A percentile compares a stretch with the other conserved stretches of the same genome.
Evolutionary conservation across 2,113 vertebrate species (phyloP).

Genomic region (Nematolebias whitei): DNA sequence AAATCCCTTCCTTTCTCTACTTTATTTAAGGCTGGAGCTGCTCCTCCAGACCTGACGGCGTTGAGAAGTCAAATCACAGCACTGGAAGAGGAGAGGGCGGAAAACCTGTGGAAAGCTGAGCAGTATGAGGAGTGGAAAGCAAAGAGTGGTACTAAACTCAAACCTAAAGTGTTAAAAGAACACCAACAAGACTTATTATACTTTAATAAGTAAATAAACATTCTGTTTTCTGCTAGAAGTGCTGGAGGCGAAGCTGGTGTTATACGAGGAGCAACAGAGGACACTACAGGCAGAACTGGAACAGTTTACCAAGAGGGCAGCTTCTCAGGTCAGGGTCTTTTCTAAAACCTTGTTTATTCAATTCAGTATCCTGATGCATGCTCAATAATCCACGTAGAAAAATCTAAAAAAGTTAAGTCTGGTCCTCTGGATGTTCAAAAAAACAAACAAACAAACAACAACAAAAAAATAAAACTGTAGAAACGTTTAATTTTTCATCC

Average conservation of each 20-base stretch:
- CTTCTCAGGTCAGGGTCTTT: slow-evolving; percentile 84
- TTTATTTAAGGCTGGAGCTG: slow-evolving; percentile 71
- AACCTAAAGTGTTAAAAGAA: background rate
- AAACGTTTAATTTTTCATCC: no score
- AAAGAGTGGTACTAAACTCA: slow-evolving; percentile 81
- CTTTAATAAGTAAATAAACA: background rate
- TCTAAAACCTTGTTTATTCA: no score
- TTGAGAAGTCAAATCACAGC: slow-evolving; percentile 78
- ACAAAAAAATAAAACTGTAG: no score
- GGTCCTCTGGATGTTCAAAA: no score
- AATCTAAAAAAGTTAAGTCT: no score
- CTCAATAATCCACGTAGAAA: no score
- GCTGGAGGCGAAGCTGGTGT: slow-evolving; percentile 84
- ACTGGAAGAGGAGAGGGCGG: slow-evolving; percentile 84
- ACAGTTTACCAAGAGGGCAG: slow-evolving; percentile 88
- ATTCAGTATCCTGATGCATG: no score
- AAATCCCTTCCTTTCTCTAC: no score
- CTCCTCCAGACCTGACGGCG: slow-evolving; percentile 70
- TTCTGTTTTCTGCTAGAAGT: slow-evolving; percentile 72
- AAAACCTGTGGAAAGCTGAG: slow-evolving; percentile 82
- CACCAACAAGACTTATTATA: no score
- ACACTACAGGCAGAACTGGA: slow-evolving; percentile 90
- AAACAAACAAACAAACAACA: no score
- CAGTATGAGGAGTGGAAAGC: slow-evolving; percentile 80
- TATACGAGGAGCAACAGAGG: slow-evolving; percentile 90